These are phyloP conservation scores for Hycleus phaleratus DNA, from an alignment of 1,140 invertebrate genomes.

Conservation along the genomic window DNA sequence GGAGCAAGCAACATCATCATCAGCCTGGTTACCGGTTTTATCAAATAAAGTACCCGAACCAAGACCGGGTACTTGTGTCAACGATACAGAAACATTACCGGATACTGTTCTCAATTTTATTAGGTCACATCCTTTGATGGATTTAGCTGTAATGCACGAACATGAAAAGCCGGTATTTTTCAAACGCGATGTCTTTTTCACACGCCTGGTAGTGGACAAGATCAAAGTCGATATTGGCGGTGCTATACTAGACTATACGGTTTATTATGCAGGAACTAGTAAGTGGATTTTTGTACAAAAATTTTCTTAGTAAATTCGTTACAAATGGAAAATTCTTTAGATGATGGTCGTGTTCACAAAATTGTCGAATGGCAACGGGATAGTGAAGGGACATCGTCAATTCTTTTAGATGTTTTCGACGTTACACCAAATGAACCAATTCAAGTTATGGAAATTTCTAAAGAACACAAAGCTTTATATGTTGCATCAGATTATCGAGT, in stretches of 20 bases:
- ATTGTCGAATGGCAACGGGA: conserved; percentile 64
- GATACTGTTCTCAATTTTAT: conserved; percentile 85
- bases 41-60: conserved; percentile 69
- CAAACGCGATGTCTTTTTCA: conserved; percentile 70
- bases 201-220: conserved; percentile 69
- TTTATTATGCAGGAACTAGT: conserved; percentile 74
- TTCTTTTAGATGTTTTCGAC: conserved; percentile 67
- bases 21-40: conserved; percentile 62
- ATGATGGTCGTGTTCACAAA: conserved; percentile 70
- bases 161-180: conserved; percentile 73
- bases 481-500: conserved; percentile 66
- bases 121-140: conserved; percentile 85
- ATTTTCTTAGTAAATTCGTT: conserved; percentile 4
- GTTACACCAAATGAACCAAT: conserved; percentile 66
- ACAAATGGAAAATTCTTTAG: conserved; percentile 36
- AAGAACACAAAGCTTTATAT: conserved; percentile 63
- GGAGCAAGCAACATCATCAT: conserved; percentile 71
- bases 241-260: conserved; percentile 59
- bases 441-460: conserved; percentile 63
- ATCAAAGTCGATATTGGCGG: conserved; percentile 56
- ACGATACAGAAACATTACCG: conserved; percentile 70
- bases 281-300: conserved; percentile 36
- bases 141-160: conserved; percentile 74
- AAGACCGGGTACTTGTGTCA: conserved; percentile 75
- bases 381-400: conserved; percentile 56